Base-by-base conservation (phyloP, 2,888 invertebrate species). In the Actias luna region DNA sequence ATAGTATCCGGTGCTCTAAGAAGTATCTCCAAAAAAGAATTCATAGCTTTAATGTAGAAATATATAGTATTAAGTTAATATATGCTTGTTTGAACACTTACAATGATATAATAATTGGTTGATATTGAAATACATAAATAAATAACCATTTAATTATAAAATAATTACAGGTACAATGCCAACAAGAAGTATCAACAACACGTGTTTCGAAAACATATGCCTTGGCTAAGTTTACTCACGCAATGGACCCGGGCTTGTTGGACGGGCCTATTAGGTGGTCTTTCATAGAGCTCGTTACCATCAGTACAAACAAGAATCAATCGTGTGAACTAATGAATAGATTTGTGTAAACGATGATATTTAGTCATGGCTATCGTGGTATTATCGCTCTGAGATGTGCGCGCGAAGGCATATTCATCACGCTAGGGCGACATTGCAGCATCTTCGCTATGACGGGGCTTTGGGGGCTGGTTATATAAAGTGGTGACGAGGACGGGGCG, bases 401-500 rank as follows among this genome's bases (percentile, higher is more conserved):
- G 71, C 74, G 75, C 67, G 77, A 78, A 82, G 79, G 79, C 73
- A 78, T 77, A 78, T 83, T 72, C 68, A 78, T 78, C 81, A 79
- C 77, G 80, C 82, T 84, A 83, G 84, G 85, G 80, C 83, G 81
- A 80, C 79, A 79, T 88, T 87, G 85, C 87, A 71, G 86, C 87
- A 88, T 85, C 85, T 79, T 80, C 80, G 71, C 65, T 68, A 67
- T 69, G 76, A 69, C 72, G 78, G 76, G 74, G 77, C 73, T 75
- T 69, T 75, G 85, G 80, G 84, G 85, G 87, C 86, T 85, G 83
- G 77, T 74, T 81, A 85, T 91, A 91, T 88, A 90, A 87, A 81
- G 77, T 70, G 74, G 72, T 74, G 75, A 77, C 74, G 77, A 75
- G 71, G 78, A 69, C 80, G 79, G 85, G 88, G 84, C 86, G 85